A percentile compares a stretch with the other conserved stretches of the same genome.
Evolutionary conservation across 2,113 vertebrate species (phyloP).

Genomic region (Notarius lentiginosus): DNA sequence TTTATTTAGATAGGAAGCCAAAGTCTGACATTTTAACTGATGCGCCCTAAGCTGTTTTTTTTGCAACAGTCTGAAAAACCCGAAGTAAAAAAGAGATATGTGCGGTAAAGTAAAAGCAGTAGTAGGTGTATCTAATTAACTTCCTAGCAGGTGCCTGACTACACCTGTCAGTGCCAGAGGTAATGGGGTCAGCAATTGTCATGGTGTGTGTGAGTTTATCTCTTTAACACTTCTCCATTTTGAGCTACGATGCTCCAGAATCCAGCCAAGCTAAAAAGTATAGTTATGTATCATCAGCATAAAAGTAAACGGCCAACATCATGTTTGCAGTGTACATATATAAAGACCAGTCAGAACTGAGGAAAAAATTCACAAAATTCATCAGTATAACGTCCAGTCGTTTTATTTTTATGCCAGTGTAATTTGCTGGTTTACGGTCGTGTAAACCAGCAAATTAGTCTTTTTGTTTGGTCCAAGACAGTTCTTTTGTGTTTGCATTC

Average conservation of each 20-base stretch:
- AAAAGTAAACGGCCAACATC: no score
- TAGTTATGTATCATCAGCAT: no score
- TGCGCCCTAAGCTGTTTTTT: no score
- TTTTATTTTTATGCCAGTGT: no score
- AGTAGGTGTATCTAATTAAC: slow-evolving; percentile 23
- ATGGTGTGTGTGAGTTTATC: not conserved
- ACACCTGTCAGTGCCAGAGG: slow-evolving; percentile 30
- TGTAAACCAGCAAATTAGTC: not conserved
- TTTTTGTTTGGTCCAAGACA: not conserved
- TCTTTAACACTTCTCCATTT: no score
- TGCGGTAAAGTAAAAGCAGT: not conserved
- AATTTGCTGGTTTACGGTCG: not conserved
- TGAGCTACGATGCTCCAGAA: no score
- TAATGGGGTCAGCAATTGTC: slow-evolving; percentile 15
- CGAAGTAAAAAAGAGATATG: no score
- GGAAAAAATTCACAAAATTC: not conserved
- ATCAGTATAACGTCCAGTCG: no score
- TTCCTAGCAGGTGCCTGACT: slow-evolving; percentile 27
- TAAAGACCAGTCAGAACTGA: not conserved
- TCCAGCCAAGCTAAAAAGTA: no score
- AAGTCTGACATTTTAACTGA: no score
- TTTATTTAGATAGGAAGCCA: no score
- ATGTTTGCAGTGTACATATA: not conserved
- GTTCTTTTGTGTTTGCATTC: not conserved
- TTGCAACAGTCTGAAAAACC: no score